Evolutionary conservation across 2,888 invertebrate species (phyloP).

Genomic region (Xestia c-nigrum): DNA sequence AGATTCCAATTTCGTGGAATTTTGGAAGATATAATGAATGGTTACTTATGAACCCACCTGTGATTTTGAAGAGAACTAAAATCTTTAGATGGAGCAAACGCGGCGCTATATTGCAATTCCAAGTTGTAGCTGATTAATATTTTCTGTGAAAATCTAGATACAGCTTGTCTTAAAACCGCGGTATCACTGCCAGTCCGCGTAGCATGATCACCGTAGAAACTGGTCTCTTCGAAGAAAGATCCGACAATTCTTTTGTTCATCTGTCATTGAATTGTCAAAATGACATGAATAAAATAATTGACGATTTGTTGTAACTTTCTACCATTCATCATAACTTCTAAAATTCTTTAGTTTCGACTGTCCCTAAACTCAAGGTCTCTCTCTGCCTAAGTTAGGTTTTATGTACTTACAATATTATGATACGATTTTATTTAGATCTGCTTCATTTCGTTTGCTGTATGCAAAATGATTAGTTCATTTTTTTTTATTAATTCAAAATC

Average conservation of each 20-base stretch:
- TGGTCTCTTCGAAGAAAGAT: too few relatives aligned
- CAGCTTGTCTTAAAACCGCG: not conserved
- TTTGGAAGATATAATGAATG: constrained; percentile 21
- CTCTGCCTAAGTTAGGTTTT: constrained; percentile 54
- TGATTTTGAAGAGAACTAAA: not conserved
- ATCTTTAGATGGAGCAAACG: not conserved
- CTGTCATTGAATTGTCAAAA: too few relatives aligned
- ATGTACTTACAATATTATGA: constrained; percentile 65
- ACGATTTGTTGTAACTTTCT: not conserved
- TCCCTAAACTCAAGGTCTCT: constrained; percentile 56
- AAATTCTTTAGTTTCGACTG: constrained; percentile 44
- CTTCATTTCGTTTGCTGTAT: constrained; percentile 35
- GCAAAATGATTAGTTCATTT: constrained; percentile 21
- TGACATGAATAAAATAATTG: too few relatives aligned
- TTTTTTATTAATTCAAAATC: constrained; percentile 13
- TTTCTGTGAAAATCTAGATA: constrained; percentile 32
- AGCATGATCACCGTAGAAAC: too few relatives aligned
- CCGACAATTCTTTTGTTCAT: too few relatives aligned
- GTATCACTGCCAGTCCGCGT: not conserved
- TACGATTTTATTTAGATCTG: constrained; percentile 63
- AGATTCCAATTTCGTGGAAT: constrained; percentile 40
- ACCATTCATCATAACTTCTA: constrained; percentile 26
- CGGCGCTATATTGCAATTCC: not conserved
- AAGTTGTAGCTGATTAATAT: constrained; percentile 6
- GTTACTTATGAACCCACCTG: not conserved